phyloP scores from a whole-genome alignment of 2,113 vertebrate species.

The Hippocampus zosterae region DNA sequence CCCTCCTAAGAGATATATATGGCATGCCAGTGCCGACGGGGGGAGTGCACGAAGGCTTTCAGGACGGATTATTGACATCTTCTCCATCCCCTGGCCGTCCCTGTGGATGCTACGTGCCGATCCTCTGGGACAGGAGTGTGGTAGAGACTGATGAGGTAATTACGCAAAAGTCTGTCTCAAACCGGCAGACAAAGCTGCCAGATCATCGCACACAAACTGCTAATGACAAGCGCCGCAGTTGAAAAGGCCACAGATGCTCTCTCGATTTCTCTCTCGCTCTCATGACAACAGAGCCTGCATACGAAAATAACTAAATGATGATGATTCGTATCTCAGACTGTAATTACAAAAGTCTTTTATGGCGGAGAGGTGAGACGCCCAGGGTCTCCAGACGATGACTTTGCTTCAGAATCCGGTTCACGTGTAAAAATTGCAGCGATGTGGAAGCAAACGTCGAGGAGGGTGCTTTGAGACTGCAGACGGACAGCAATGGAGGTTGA shows the following conservation, averaged over 20 bases:
- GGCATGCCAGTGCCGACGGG: slow-evolving; percentile 49
- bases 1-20: slow-evolving; percentile 51
- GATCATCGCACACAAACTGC: slow-evolving; percentile 42
- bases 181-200: slow-evolving; percentile 55
- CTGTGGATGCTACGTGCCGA: slow-evolving; percentile 44
- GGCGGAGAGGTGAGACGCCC: slow-evolving; percentile 25
- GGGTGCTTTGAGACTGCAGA: slow-evolving; percentile 21
- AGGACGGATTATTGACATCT: slow-evolving; percentile 67
- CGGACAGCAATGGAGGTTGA: neutral
- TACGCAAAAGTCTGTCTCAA: slow-evolving; percentile 56
- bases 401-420: slow-evolving; percentile 52
- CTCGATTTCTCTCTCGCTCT: slow-evolving; percentile 28
- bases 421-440: slow-evolving; percentile 13
- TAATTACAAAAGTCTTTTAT: slow-evolving; percentile 56
- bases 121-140: slow-evolving; percentile 44
- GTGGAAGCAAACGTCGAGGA: slow-evolving; percentile 35
- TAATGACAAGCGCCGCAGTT: slow-evolving; percentile 33
- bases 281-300: slow-evolving; percentile 24
- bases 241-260: slow-evolving; percentile 47
- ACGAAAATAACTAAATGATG: slow-evolving; percentile 46
- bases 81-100: slow-evolving; percentile 37
- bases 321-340: slow-evolving; percentile 60
- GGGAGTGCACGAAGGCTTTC: neutral
- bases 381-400: slow-evolving; percentile 33
- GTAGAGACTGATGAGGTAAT: slow-evolving; percentile 59